Evolutionary conservation across 2,888 invertebrate genomes (phyloP), one percentile per base, ranked within the genome.

Genomic region (Embidobia sp.): DNA sequence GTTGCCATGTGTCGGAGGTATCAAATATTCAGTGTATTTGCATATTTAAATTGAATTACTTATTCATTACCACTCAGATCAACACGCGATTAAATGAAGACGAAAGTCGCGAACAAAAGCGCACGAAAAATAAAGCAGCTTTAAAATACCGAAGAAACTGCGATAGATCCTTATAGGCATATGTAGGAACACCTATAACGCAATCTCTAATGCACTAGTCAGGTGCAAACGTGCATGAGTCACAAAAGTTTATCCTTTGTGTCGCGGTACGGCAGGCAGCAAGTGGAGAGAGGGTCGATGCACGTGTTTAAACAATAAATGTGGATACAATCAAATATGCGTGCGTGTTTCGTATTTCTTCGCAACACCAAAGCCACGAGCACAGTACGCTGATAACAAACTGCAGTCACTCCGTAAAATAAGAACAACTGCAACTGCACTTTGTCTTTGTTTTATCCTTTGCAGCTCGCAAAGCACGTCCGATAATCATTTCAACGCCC

Each of bases 221-320:
- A 61, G 70, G 61, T 70, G 70, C 53, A 53, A 70, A 61, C 42
- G 35, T 26, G 31, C 13, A 59, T 70, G 70, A 70, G 61, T 70
- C 70, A 70, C 53, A 61, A 53, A 70, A 53, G 61, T 70, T 51
- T 53, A 61, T 70, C 46, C 70, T 70, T 70, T 70, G 70, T 66
- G 53, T 53, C 29, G 66, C 37, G 35, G 55, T 42, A 64, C 15
- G 33, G 19, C 57, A 33, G 31, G 31, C 33, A 16, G 49, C 53
- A 18, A 37, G 37, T 15, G 19, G 42, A 53, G 70, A 46, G 46
- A 53, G 70, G 61, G 44, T 70, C 63, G 61, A 48, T 63, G 70
- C 70, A 72, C 63, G 70, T 72, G 63, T 63, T 72, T 72, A 72
- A 72, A 72, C 70, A 72, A 61, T 72, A 63, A 70, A 63, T 53